phyloP scores from a whole-genome alignment of 2,888 invertebrate species.

The Nomada flava region DNA sequence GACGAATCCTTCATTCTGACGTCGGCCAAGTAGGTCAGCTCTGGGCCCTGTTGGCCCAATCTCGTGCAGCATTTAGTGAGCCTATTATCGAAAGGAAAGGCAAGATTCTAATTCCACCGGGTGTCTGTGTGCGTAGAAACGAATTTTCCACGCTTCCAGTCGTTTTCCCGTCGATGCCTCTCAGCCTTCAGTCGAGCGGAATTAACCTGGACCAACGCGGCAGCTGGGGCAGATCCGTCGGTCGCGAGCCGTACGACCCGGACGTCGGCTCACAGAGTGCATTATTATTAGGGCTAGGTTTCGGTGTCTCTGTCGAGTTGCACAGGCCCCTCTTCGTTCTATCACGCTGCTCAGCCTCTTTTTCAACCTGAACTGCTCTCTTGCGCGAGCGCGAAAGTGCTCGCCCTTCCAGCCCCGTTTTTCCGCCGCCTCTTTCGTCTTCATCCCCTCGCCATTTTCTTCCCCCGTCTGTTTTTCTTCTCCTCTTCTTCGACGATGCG shows the following conservation, averaged over 20 bases:
- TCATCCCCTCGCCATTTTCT: constrained; percentile 33
- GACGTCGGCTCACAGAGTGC: constrained; percentile 26
- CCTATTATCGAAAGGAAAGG: neutral
- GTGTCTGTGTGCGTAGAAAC: constrained; percentile 2
- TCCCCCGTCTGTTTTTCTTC: constrained; percentile 38
- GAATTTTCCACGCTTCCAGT: constrained; percentile 29
- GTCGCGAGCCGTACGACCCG: constrained; percentile 12
- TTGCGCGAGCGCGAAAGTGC: constrained; percentile 38
- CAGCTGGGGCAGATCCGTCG: constrained; percentile 1
- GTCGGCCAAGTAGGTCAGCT: too few species aligned
- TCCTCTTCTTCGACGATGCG: constrained; percentile 14
- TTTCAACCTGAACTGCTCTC: constrained; percentile 35
- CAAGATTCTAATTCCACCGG: neutral
- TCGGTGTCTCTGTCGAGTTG: constrained; percentile 28
- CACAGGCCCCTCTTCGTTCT: constrained; percentile 8
- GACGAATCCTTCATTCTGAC: too few species aligned
- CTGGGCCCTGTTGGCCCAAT: too few species aligned
- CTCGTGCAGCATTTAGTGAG: too few species aligned
- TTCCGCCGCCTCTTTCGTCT: constrained; percentile 6
- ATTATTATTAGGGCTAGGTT: constrained; percentile 43
- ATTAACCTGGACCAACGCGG: constrained; percentile 9
- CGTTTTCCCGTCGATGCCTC: constrained; percentile 21
- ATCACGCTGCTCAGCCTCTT: constrained; percentile 21
- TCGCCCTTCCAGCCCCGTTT: constrained; percentile 26
- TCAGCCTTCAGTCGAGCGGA: constrained; percentile 11